Evolutionary conservation across 30 jellyfish, hydroid and myxozoan species (phyloP).

Genomic region (Rhopilema esculentum): DNA sequence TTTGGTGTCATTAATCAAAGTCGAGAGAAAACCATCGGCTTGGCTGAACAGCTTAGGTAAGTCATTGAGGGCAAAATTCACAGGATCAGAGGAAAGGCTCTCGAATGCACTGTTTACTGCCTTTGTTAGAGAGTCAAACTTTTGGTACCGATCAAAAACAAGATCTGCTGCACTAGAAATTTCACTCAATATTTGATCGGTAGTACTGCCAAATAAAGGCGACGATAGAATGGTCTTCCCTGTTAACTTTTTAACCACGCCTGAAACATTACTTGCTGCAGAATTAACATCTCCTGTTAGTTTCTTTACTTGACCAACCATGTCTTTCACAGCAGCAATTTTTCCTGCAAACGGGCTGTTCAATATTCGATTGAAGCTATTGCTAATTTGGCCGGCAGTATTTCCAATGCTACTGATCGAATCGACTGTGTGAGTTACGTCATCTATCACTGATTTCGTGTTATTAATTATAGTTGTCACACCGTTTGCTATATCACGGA

Average conservation of each 20-base stretch:
- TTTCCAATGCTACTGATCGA: slow-evolving; percentile 57
- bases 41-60: slow-evolving; percentile 81
- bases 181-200: slow-evolving; percentile 58
- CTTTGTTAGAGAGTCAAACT: slow-evolving; percentile 80
- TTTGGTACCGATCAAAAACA: slow-evolving; percentile 88
- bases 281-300: slow-evolving; percentile 80
- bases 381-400: slow-evolving; percentile 60
- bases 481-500: slow-evolving; percentile 81
- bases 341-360: slow-evolving; percentile 77
- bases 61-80: slow-evolving; percentile 86
- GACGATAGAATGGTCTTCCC: slow-evolving; percentile 75
- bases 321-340: slow-evolving; percentile 46
- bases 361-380: slow-evolving; percentile 65
- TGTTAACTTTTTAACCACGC: slow-evolving; percentile 67
- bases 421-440: slow-evolving; percentile 70
- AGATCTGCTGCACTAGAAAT: slow-evolving; percentile 77
- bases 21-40: slow-evolving; percentile 65
- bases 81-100: slow-evolving; percentile 84
- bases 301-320: slow-evolving; percentile 48
- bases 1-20: slow-evolving; percentile 67
- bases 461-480: slow-evolving; percentile 55
- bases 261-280: slow-evolving; percentile 68
- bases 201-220: slow-evolving; percentile 77
- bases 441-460: slow-evolving; percentile 67
- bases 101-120: slow-evolving; percentile 81